These are phyloP conservation scores for Berghia stephanieae DNA, from an alignment of 1,140 invertebrate genomes.

Conservation along the genomic window DNA sequence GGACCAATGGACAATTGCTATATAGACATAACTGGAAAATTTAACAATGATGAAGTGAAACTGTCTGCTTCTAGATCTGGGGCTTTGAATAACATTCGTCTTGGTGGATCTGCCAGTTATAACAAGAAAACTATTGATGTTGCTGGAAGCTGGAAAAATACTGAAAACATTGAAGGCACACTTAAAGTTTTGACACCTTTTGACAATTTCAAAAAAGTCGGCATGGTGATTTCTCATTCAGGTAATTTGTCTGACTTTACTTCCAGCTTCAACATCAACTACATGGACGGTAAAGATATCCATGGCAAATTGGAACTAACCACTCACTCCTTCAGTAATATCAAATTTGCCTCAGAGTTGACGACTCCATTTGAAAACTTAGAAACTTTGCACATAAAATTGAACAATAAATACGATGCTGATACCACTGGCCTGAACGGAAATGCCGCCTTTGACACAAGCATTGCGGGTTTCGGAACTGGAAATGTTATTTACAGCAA, in stretches of 20 bases:
- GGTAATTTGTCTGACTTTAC: slow-evolving; percentile 13
- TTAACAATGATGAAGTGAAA: too few species aligned
- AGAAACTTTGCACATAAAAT: too few species aligned
- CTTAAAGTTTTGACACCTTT: slow-evolving; percentile 18
- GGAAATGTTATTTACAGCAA: too few species aligned
- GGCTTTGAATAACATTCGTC: slow-evolving; percentile 12
- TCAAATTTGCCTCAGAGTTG: background rate
- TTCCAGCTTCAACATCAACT: slow-evolving; percentile 4
- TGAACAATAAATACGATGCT: too few species aligned
- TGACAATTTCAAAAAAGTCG: slow-evolving; percentile 19
- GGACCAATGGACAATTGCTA: too few species aligned
- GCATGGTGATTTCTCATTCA: slow-evolving; percentile 17
- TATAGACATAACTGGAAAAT: too few species aligned
- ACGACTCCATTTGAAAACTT: slow-evolving; percentile 24
- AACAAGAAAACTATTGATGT: slow-evolving; percentile 20
- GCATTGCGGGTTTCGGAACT: too few species aligned
- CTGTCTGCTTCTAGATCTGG: too few species aligned
- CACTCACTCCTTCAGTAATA: background rate
- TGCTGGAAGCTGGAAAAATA: background rate
- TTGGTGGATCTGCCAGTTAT: slow-evolving; percentile 12
- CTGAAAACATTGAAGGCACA: background rate
- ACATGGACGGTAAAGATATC: slow-evolving; percentile 23
- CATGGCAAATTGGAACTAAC: slow-evolving; percentile 12
- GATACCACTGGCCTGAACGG: too few species aligned
- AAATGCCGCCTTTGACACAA: too few species aligned